Evolutionary conservation across 2,888 invertebrate genomes (phyloP), one percentile per base, ranked within the genome.

Genomic region (Salticus scenicus): DNA sequence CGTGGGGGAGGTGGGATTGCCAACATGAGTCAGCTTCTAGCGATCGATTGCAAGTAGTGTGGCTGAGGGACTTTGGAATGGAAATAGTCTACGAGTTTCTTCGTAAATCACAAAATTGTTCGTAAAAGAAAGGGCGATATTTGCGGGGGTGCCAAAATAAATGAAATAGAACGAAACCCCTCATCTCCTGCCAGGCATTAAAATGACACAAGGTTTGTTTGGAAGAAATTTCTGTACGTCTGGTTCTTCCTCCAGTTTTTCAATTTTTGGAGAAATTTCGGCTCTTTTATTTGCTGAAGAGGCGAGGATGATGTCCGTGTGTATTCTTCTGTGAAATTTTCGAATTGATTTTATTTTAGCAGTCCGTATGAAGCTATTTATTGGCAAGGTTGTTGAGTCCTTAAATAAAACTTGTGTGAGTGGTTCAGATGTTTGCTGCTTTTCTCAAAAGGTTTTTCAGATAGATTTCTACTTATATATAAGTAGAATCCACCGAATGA

Each of bases 111-210:
- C 42, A 47, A 47, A n/a, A 47, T 17, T 10, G 37, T 37, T 7
- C 37, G 37, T 4, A 37, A 37, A 10, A 4, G 37, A 10, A 37
- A 7, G 37, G n/a, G n/a, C n/a, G n/a, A n/a, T n/a, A 24, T 57
- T 7, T 7, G 2, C 20, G 24, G 24, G 24, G 57, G 57, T 57
- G 57, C 24, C 57, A 24, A 37, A 57, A 57, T 57, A 57, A 57
- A 57, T 57, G 57, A 57, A 57, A 57, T 24, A 57, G 57, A 57
- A 57, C 57, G 24, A 57, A 57, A 20, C 57, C 57, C n/a, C 24
- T 17, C 24, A 24, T 57, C 17, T 47, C 17, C 24, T 57, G 37
- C 4, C 24, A 57, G 57, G 20, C 24, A n/a, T 24, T 2, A 24
- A n/a, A 57, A 1, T n/a, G 24, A 12, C 57, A 24, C 5, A 24